Evolutionary conservation across 2,888 invertebrate genomes (phyloP), one percentile per base, ranked within the genome.

Genomic region (Trachelus troglodyta): DNA sequence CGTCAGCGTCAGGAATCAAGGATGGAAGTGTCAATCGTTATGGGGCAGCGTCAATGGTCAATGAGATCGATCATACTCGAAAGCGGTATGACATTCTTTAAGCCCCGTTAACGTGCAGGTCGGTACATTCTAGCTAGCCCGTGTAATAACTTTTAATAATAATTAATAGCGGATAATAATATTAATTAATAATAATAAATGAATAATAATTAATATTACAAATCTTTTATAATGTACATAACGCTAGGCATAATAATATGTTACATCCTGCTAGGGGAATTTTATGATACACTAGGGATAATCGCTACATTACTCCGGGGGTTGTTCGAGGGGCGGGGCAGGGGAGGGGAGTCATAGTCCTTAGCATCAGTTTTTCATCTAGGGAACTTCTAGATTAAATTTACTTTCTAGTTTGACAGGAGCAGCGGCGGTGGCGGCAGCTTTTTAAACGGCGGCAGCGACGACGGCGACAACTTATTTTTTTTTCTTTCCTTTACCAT

Each of bases 241-340:
- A 85, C 81, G 83, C 86, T 88, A 88, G 84, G 82, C 80, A 84
- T 85, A 84, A 82, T 86, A 89, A 88, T 90, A 90, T 91, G 86
- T 89, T 90, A 90, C 90, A 91, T 90, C 88, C 88, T 90, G 88
- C 88, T 88, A 86, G 80, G 84, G 86, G 87, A 84, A 87, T 88
- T 88, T 87, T 90, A 91, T 90, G 82, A 87, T 91, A 91, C 90
- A 91, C 88, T 91, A 89, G 85, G 87, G 88, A 87, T 87, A 89
- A 84, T 87, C 85, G 84, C 89, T 90, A 90, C 81, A 84, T 23
- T 56, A 56, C 56, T 56, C 23, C 23, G 56, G 56, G 23, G 31
- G 71, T 69, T 69, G 87, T 23, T 40, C 23, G 56, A 2, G 15
- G 9, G 23, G 23, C 1, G 23, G 23, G 56, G 56, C 34, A 9